A percentile compares a stretch with the other conserved stretches of the same genome.
Evolutionary conservation across 2,113 vertebrate genomes (phyloP).

Genomic region (Acinonyx jubatus): DNA sequence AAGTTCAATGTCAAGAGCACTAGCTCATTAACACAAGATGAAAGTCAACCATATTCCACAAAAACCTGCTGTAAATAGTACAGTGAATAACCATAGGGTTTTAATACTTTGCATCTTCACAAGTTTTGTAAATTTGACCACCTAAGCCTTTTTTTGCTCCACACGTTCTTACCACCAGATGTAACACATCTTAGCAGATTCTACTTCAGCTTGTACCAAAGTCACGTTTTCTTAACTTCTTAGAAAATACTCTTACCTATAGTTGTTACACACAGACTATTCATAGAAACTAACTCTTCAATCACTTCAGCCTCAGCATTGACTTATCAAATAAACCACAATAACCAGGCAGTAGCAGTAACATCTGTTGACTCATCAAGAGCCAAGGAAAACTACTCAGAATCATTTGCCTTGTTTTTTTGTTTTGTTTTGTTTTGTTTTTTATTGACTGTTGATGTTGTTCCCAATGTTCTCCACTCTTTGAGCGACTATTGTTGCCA

Average conservation of each 20-base stretch:
- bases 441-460: neutral
- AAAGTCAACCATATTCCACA: neutral
- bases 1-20: neutral
- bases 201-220: neutral
- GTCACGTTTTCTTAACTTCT: constrained; percentile 33
- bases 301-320: neutral
- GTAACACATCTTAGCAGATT: constrained; percentile 34
- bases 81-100: neutral
- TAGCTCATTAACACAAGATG: neutral
- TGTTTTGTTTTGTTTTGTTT: neutral
- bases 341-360: neutral
- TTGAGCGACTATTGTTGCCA: constrained; percentile 47
- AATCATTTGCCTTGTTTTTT: neutral
- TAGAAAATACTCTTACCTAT: constrained; percentile 10
- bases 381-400: constrained; percentile 8
- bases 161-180: neutral
- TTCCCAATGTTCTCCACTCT: constrained; percentile 35
- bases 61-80: neutral
- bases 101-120: neutral
- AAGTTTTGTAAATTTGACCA: constrained; percentile 25
- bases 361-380: constrained; percentile 35
- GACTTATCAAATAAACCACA: neutral
- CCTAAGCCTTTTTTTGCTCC: neutral
- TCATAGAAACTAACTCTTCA: neutral
- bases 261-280: neutral